Evolutionary conservation across 2,797 vertebrate genomes (phyloP).

Genomic region (Halcyon badia): DNA sequence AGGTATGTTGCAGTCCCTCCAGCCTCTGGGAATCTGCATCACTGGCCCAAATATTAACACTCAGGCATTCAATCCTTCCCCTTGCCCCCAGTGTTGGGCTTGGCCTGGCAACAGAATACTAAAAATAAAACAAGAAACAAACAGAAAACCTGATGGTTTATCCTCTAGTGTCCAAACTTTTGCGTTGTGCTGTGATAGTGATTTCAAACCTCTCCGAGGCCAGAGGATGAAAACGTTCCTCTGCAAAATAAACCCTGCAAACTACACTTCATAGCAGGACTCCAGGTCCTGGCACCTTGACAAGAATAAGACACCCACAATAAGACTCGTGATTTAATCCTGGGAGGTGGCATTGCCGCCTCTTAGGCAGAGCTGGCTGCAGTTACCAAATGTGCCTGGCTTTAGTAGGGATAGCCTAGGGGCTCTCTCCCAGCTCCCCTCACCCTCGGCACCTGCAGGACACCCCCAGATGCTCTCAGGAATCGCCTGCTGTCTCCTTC

Average conservation of each 20-base stretch:
- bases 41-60: neutral
- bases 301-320: neutral
- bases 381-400: neutral
- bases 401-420: neutral
- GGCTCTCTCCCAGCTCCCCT: neutral
- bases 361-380: neutral
- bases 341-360: neutral
- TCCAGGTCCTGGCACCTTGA: neutral
- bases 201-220: neutral
- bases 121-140: neutral
- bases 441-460: neutral
- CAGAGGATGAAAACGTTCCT: neutral
- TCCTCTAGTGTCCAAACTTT: neutral
- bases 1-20: neutral
- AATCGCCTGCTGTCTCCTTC: neutral
- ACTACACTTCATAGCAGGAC: neutral
- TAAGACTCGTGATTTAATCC: neutral
- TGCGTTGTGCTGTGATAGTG: neutral
- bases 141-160: neutral
- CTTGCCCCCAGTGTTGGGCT: neutral
- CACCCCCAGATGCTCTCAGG: neutral
- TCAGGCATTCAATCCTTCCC: neutral
- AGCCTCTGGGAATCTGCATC: neutral
- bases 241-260: neutral
- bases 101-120: neutral